Evolutionary conservation across 2,888 invertebrate species (phyloP), one percentile per base, ranked within the genome.

Genomic region (Camptogramma bilineatum): DNA sequence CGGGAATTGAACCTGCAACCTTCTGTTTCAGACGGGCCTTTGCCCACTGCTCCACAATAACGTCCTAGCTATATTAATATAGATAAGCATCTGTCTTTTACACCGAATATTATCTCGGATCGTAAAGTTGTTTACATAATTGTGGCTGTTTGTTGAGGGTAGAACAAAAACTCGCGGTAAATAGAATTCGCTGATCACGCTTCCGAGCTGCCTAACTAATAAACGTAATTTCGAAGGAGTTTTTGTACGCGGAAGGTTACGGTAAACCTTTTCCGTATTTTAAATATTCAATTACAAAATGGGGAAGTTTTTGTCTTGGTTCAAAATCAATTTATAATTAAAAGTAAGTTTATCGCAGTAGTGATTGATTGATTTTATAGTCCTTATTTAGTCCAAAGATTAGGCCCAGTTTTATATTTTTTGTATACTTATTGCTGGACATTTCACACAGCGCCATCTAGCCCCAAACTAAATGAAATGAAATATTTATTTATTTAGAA

Each of bases 181-280:
- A 69, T 67, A 64, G 39, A 71, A 69, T 66, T 46, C 56, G 69
- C 71, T 64, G 68, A 66, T 68, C 68, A 61, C 34, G 54, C 54
- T 62, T 28, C 62, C 28, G 28, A 28, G 28, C 61, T n/a, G 47
- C 10, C 44, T 16, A 48, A 18, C 51, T 17, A 19, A 52, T 50
- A 50, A 50, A 61, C 56, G 62, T 62, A 58, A 65, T 68, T 61
- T 56, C 17, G 50, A 48, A 62, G 34, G 52, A 56, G 48, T 44
- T 60, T 63, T 60, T 60, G 44, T 62, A 62, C 9, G 10, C 52
- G 16, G 7, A 8, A 34, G n/a, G 39, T n/a, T 13, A 39, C 13
- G 39, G 39, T 13, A 39, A 44, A 44, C 17, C 16, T 44, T 44
- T 44, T 44, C 16, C 8, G 16, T 39, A 13, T 17, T 39, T 39